Conservation (phyloP, 2,797 vertebrate species). For the Falco novaeseelandiae region DNA sequence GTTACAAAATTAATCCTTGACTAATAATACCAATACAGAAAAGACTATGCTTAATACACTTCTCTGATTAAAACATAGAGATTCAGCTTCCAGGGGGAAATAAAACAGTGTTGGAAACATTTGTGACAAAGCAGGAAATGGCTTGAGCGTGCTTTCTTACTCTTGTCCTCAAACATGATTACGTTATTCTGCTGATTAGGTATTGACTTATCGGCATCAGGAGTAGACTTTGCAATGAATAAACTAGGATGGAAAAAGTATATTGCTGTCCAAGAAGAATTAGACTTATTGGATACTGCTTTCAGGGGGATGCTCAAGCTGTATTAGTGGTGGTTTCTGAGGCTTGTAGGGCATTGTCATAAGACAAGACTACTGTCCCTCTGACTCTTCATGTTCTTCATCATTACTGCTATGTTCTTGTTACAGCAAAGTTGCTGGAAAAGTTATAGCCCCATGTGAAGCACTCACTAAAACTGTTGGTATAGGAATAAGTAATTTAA, state of each 20-base stretch:
- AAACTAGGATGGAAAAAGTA: constrained; percentile 30
- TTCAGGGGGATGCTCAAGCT: background rate
- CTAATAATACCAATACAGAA: constrained; percentile 18
- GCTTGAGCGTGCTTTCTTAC: constrained; percentile 11
- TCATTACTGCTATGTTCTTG: background rate
- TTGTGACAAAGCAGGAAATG: constrained; percentile 62
- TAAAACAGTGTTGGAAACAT: background rate
- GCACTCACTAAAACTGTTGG: background rate
- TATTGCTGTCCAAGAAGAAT: constrained; percentile 6
- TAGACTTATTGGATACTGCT: background rate
- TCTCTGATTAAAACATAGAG: constrained; percentile 18
- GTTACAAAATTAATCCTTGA: constrained; percentile 42
- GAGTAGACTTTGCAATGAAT: constrained; percentile 52
- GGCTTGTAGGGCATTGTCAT: background rate
- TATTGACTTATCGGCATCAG: background rate
- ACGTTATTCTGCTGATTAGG: constrained; percentile 23
- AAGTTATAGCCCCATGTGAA: background rate
- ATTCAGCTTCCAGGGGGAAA: constrained; percentile 40
- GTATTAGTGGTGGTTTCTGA: background rate
- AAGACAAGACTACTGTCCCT: background rate
- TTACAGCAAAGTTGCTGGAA: background rate
- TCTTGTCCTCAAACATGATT: constrained; percentile 25
- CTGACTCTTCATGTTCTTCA: background rate
- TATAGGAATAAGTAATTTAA: background rate
- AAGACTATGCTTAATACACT: constrained; percentile 7